Conservation (phyloP, 2,888 invertebrate species). For the Brachylomia viminalis region DNA sequence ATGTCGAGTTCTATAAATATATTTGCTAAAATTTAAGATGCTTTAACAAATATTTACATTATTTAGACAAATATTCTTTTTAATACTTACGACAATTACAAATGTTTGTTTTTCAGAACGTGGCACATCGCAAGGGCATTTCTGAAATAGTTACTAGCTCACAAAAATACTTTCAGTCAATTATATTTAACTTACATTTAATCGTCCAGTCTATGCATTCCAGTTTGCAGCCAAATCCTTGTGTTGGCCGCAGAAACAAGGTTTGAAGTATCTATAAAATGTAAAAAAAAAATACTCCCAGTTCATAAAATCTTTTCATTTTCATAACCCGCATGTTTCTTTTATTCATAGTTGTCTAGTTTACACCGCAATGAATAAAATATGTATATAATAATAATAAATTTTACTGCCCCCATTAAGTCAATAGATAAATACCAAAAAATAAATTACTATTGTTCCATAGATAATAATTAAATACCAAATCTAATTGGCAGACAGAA, state of each 20-base stretch:
- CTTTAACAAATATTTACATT: too few relatives aligned
- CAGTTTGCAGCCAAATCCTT: conserved; percentile 38
- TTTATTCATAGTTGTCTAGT: neutral
- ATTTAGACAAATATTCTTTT: conserved; percentile 10
- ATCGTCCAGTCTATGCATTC: conserved; percentile 35
- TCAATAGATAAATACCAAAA: neutral
- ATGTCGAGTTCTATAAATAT: neutral
- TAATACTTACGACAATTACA: neutral
- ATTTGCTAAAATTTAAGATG: neutral
- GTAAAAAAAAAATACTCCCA: neutral
- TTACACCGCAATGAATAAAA: neutral
- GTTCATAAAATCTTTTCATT: neutral
- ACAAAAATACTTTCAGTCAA: conserved; percentile 37
- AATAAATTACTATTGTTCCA: neutral
- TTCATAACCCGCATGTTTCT: neutral
- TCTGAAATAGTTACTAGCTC: conserved; percentile 23
- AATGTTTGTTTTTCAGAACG: conserved; percentile 17
- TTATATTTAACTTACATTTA: conserved; percentile 36
- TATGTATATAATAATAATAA: neutral
- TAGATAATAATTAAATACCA: conserved; percentile 18
- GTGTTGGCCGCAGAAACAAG: conserved; percentile 7
- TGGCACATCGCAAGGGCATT: conserved; percentile 29
- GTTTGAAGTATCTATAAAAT: neutral
- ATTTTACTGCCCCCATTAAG: neutral
- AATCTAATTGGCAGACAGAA: conserved; percentile 24